Conservation (phyloP, 2,888 invertebrate genomes). For the Sphecodes monilicornis region DNA sequence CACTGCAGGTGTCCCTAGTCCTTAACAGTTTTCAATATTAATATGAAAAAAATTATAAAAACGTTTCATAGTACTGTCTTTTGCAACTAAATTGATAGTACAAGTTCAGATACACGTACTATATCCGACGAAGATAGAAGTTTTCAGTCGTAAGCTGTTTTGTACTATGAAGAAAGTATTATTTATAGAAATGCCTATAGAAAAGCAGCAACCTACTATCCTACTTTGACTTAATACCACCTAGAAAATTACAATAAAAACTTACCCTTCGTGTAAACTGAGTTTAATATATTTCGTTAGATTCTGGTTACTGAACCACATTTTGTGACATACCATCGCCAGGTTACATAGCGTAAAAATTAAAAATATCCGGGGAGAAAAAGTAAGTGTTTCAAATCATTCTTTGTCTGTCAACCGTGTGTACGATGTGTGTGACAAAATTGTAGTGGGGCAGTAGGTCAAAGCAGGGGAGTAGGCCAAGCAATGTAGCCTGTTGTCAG, state of each 20-base stretch:
- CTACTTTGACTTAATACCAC: background rate
- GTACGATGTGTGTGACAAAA: conserved; percentile 2
- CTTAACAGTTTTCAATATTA: background rate
- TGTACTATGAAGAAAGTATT: background rate
- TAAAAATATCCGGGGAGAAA: background rate
- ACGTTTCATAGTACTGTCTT: background rate
- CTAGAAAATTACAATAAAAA: background rate
- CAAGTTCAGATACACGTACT: background rate
- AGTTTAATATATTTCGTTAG: background rate
- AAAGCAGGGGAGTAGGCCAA: conserved; percentile 10
- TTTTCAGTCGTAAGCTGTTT: background rate
- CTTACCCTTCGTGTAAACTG: background rate
- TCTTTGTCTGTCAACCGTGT: background rate
- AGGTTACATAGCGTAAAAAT: background rate
- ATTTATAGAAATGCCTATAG: background rate
- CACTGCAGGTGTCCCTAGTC: background rate
- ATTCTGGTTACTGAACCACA: background rate
- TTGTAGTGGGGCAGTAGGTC: conserved; percentile 18
- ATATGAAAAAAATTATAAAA: background rate
- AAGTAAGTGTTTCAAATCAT: background rate
- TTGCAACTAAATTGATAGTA: background rate
- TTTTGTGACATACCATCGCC: background rate
- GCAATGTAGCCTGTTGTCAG: conserved; percentile 7
- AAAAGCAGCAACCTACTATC: background rate
- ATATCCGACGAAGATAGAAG: background rate